A percentile compares a stretch with the other conserved stretches of the same genome.
These are phyloP conservation scores for Drosophila bocqueti DNA, from an alignment of 1,140 invertebrate genomes.

Conservation along the genomic window DNA sequence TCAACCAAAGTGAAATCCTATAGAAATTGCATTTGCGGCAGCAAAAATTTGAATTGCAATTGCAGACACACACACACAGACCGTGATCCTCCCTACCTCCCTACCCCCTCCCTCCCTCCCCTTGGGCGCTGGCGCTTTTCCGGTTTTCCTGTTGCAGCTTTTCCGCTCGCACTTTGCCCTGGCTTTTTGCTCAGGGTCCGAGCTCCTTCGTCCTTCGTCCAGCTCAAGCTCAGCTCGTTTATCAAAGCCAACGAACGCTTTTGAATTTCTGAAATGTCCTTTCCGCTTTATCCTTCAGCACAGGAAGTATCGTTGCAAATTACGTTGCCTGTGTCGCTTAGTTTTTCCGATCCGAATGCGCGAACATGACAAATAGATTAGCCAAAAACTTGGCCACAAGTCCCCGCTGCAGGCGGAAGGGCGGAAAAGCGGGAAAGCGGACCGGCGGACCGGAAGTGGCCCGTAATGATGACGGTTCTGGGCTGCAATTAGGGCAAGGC, in stretches of 20 bases:
- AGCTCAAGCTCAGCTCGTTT: slow-evolving; percentile 53
- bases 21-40: slow-evolving; percentile 80
- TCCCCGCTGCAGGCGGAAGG: neutral
- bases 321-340: slow-evolving; percentile 72
- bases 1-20: slow-evolving; percentile 63
- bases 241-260: slow-evolving; percentile 79
- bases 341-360: slow-evolving; percentile 64
- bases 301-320: slow-evolving; percentile 73
- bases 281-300: slow-evolving; percentile 52
- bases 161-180: slow-evolving; percentile 4
- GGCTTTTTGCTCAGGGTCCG: slow-evolving; percentile 27
- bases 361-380: slow-evolving; percentile 82
- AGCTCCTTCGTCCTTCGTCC: slow-evolving; percentile 11
- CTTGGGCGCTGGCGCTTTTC: neutral
- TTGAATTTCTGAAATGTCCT: slow-evolving; percentile 80
- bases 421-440: too few species aligned
- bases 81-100: neutral
- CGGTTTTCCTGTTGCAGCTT: neutral
- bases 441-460: slow-evolving; percentile 19
- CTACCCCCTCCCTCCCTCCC: neutral
- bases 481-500: slow-evolving; percentile 56
- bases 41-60: slow-evolving; percentile 79
- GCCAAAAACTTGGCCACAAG: slow-evolving; percentile 52
- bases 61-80: slow-evolving; percentile 34
- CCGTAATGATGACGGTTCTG: slow-evolving; percentile 68